phyloP scores from a whole-genome alignment of 30 jellyfish, hydroid and myxozoan genomes.

The Haliclystus octoradiatus region DNA sequence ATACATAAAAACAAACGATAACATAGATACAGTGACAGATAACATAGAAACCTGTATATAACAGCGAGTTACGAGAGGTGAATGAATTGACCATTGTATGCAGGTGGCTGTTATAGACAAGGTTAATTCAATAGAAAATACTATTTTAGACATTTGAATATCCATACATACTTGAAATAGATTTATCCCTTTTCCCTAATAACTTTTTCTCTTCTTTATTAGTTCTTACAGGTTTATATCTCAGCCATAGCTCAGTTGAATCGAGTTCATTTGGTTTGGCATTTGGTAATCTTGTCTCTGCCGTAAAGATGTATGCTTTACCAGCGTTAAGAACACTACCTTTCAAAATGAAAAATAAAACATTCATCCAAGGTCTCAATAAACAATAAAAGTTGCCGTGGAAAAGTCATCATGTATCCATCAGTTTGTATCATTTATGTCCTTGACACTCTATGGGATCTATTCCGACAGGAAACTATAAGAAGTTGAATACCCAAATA shows the following conservation, averaged over 20 bases:
- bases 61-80: too few species aligned
- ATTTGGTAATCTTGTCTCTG: slow-evolving; percentile 57
- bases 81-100: background rate
- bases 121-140: too few species aligned
- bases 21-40: too few species aligned
- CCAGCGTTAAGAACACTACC: slow-evolving; percentile 61
- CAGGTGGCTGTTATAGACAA: background rate
- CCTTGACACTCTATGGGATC: too few species aligned
- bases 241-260: slow-evolving; percentile 64
- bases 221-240: slow-evolving; percentile 16
- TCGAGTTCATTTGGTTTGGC: slow-evolving; percentile 22
- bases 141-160: background rate
- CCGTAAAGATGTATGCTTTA: slow-evolving; percentile 55
- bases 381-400: too few species aligned
- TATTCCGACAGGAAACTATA: too few species aligned
- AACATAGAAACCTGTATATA: too few species aligned
- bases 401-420: too few species aligned
- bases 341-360: slow-evolving; percentile 5
- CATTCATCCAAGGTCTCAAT: too few species aligned
- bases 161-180: slow-evolving; percentile 39
- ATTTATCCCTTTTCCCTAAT: slow-evolving; percentile 58
- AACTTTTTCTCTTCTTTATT: slow-evolving; percentile 38
- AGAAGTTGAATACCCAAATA: too few species aligned
- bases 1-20: too few species aligned
- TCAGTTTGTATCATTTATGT: too few species aligned